These are phyloP conservation scores for Nasonia giraulti DNA, from an alignment of 1,140 invertebrate species.

Conservation along the genomic window DNA sequence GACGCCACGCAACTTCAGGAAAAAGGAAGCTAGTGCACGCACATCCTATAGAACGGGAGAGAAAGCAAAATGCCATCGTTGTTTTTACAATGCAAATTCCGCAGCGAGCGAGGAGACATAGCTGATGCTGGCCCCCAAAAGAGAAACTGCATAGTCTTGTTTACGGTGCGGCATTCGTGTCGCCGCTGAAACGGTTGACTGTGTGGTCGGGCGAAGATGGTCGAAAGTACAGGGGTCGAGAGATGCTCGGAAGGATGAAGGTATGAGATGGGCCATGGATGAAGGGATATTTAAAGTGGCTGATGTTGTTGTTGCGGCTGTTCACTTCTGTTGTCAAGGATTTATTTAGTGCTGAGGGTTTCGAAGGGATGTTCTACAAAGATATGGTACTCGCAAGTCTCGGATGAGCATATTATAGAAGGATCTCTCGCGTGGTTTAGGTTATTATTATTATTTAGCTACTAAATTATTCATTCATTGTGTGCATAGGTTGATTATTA, in stretches of 20 bases:
- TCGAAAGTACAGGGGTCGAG: not conserved
- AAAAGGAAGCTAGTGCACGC: not conserved
- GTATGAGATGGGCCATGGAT: not conserved
- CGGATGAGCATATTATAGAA: no score
- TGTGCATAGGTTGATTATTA: no score
- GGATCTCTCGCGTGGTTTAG: no score
- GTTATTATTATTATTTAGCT: no score
- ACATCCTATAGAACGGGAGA: not conserved
- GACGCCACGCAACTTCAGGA: not conserved
- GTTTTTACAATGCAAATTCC: constrained; percentile 37
- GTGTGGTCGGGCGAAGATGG: not conserved
- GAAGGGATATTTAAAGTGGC: not conserved
- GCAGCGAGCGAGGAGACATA: no score
- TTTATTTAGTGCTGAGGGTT: not conserved
- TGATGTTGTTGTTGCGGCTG: not conserved
- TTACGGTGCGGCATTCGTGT: not conserved
- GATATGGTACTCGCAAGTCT: not conserved
- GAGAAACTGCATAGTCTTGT: not conserved
- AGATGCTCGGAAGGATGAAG: not conserved
- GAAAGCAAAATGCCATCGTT: not conserved
- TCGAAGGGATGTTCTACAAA: not conserved
- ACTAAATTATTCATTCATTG: no score
- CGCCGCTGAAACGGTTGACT: not conserved
- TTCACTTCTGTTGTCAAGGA: not conserved
- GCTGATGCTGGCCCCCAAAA: not conserved